A percentile compares a stretch with the other conserved stretches of the same genome.
Conservation (phyloP, 2,888 invertebrate species). For the Microctonus aethiopoides region DNA sequence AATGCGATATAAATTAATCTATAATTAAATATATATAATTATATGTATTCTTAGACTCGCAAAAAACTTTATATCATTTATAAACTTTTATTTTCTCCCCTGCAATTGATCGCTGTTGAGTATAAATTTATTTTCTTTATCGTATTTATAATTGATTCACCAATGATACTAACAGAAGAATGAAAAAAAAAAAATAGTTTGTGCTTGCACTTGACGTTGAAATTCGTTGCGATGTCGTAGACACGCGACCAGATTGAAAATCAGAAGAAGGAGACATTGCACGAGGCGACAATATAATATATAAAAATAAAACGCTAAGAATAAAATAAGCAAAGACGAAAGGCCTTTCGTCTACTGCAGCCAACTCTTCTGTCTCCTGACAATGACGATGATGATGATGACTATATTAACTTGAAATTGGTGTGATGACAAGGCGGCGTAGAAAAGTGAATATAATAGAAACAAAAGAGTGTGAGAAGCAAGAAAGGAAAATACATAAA, state of each 20-base stretch:
- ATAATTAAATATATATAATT: too few relatives aligned
- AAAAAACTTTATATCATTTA: too few relatives aligned
- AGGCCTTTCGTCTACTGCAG: not conserved
- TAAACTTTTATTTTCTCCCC: not conserved
- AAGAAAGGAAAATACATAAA: not conserved
- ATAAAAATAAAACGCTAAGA: too few relatives aligned
- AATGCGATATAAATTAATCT: too few relatives aligned
- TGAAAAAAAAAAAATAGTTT: not conserved
- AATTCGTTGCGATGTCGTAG: not conserved
- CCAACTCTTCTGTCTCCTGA: not conserved
- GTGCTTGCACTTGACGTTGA: not conserved
- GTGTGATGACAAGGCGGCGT: too few relatives aligned
- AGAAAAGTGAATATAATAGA: not conserved
- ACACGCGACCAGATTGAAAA: not conserved
- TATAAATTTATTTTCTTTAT: not conserved
- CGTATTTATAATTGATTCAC: constrained; percentile 1
- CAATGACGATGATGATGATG: too few relatives aligned
- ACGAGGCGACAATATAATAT: not conserved
- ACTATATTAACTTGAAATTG: too few relatives aligned
- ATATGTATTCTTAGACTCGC: too few relatives aligned
- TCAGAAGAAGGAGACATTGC: not conserved
- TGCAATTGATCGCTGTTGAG: not conserved
- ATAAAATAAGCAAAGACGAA: too few relatives aligned
- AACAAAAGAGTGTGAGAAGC: not conserved
- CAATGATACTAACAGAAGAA: not conserved